phyloP scores from a whole-genome alignment of 2,113 vertebrate genomes.

The Aplodontia rufa region DNA sequence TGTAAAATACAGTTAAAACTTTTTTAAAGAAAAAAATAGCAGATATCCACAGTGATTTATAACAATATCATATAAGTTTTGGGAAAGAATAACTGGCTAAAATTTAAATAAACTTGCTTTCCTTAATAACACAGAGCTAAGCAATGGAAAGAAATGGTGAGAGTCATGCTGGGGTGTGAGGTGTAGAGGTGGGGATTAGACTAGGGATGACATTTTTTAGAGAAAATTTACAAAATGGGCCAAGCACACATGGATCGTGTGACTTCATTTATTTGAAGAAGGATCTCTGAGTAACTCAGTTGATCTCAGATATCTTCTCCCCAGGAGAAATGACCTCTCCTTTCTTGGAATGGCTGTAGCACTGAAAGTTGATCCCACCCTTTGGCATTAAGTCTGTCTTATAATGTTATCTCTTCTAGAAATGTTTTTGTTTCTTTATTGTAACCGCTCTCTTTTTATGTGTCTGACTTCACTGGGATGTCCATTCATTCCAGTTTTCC shows the following conservation, averaged over 20 bases:
- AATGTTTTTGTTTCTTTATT: conserved; percentile 49
- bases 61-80: neutral
- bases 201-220: neutral
- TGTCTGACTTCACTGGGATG: neutral
- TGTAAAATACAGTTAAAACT: conserved; percentile 34
- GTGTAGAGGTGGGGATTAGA: neutral
- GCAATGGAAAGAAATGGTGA: neutral
- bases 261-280: conserved; percentile 62
- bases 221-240: conserved; percentile 52
- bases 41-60: conserved; percentile 11
- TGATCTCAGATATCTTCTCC: conserved; percentile 57
- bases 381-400: conserved; percentile 40
- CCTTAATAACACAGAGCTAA: neutral
- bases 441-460: conserved; percentile 45
- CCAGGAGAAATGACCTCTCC: conserved; percentile 58
- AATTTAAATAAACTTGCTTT: conserved; percentile 45
- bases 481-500: neutral
- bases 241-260: conserved; percentile 10
- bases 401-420: conserved; percentile 55
- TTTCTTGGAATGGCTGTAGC: conserved; percentile 24
- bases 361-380: conserved; percentile 46
- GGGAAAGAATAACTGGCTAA: neutral
- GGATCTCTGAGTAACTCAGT: neutral
- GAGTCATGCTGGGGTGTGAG: neutral
- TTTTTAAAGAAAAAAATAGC: conserved; percentile 28